Base-by-base conservation (phyloP, 1,140 invertebrate species). In the Tetranychus cinnabarinus region DNA sequence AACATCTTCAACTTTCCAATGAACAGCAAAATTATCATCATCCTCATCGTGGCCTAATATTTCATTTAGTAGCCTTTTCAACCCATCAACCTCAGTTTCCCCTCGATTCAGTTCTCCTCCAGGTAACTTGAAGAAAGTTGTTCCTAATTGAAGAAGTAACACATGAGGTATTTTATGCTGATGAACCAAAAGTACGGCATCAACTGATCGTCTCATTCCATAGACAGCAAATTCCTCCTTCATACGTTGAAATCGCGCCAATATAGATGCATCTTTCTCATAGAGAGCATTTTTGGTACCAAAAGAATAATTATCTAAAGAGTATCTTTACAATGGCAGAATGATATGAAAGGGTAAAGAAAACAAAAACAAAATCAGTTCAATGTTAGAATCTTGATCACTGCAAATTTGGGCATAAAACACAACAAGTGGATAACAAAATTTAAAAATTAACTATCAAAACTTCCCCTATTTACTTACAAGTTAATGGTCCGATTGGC, bases 121-220 rank as follows among this genome's bases (percentile, higher is more conserved):
- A 56, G 95, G 95, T 78, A 99, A 75, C 79, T 99, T 99, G 72
- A 98, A 99, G 75, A 99, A 99, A 62, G 95, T 97, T 1, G 92
- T 97, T 42, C 96, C 96, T 0, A 99, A 77, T 71, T 99, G 96
- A 12, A 99, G 77, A 1, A 99, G 78, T 47, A 99, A 75, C 35
- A 99, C 92, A 76, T 99, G 96, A 6, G 95, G 95, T 23, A 99
- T 72, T 42, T 89, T 88, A 72, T 99, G 95, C 74, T 99, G 93
- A 69, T 99, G 95, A 12, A 99, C 93, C 52, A 98, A 75, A 0
- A 98, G 75, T 39, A 98, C 91, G 45, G 89, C 93, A 77, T 98
- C 95, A 1, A 97, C 95, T 65, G 89, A 95, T 61, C 92, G 78
- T 33, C 92, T 75, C 89, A 96, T 96, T 34, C 91, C 96, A 71